Base-by-base conservation (phyloP, 2,888 invertebrate genomes). In the Tuberolachnus salignus region DNA sequence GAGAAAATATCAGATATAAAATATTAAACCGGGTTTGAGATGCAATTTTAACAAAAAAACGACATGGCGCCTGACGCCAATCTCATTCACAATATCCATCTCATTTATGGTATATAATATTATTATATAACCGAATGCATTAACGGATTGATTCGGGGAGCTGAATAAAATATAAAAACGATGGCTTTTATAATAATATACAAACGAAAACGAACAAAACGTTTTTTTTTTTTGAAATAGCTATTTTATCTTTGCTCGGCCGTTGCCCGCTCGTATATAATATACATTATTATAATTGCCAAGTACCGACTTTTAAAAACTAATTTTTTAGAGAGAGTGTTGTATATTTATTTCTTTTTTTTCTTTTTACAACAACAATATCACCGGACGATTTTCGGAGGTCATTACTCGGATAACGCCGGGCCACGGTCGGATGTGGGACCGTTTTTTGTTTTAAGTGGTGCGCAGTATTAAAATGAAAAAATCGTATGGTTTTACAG, bases 361-460 rank as follows among this genome's bases (percentile, higher is more conserved):
- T 49, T 49, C 26, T 26, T 74, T 19, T 49, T 23, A 51, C 23
- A 63, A n/a, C 23, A 63, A n/a, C 21, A 53, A 74, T 66, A 74
- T 74, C 74, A 26, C 53, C 13, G 53, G 55, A 10, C 42, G 13
- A 66, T 46, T 44, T 61, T 21, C 1, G 21, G 57, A 57, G 75
- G 66, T 66, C 66, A 46, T 66, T 75, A 66, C 55, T 66, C 66
- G 66, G n/a, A 75, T 67, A 75, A 67, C 44, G 64, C 73, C 59
- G 49, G 69, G 11, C 26, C 66, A 34, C 6, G 53, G 26, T 59
- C 51, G 46, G 49, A 59, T 66, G 46, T 59, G 19, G 59, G 42
- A 78, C 69, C 59, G 21, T 14, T 78, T 78, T 78, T 67, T 57
- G n/a, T 13, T 59, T 67, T 78, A 78, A 78, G 75, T 78, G 75